Evolutionary conservation across 2,113 vertebrate species (phyloP).

Genomic region (Apteryx mantelli): DNA sequence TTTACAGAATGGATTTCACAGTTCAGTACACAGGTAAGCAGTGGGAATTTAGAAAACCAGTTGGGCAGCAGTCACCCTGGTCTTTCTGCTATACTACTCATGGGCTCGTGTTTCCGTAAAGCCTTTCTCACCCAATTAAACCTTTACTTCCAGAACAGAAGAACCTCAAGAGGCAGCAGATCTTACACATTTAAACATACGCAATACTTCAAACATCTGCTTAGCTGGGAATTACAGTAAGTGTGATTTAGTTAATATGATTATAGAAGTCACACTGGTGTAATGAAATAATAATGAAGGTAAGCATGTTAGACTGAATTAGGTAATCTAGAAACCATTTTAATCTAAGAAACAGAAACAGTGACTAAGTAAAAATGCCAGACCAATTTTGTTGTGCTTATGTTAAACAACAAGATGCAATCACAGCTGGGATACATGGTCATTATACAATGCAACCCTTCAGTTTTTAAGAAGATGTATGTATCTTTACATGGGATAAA

Average conservation of each 20-base stretch:
- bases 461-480: neutral
- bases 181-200: slow-evolving; percentile 8
- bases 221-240: slow-evolving; percentile 37
- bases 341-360: neutral
- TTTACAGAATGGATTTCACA: slow-evolving; percentile 79
- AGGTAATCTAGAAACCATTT: slow-evolving; percentile 4
- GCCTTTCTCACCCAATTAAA: slow-evolving; percentile 25
- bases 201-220: slow-evolving; percentile 20
- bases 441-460: neutral
- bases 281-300: slow-evolving; percentile 62
- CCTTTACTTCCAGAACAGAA: slow-evolving; percentile 26
- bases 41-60: slow-evolving; percentile 46
- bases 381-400: neutral
- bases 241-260: slow-evolving; percentile 66
- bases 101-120: slow-evolving; percentile 13
- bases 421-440: neutral
- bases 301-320: neutral
- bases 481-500: neutral
- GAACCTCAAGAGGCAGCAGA: slow-evolving; percentile 38
- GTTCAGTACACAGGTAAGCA: slow-evolving; percentile 60
- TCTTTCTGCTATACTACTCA: neutral
- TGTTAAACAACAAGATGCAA: neutral
- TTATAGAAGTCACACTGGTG: slow-evolving; percentile 40
- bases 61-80: neutral
- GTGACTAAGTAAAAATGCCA: neutral